These are phyloP conservation scores for Patella pellucida DNA, from an alignment of 2,888 invertebrate species.

Conservation along the genomic window DNA sequence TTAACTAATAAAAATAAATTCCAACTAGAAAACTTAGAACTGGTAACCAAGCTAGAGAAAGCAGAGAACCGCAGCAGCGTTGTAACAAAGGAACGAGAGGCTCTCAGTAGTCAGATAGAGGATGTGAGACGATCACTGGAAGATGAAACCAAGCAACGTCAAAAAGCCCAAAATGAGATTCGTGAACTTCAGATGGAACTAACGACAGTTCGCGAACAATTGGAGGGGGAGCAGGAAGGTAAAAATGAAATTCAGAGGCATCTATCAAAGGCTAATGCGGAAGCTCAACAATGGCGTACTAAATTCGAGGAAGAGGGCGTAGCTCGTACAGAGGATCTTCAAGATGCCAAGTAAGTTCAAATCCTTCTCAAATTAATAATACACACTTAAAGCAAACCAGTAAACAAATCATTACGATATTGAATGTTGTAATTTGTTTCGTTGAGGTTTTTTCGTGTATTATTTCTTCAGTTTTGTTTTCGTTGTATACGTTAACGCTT, in stretches of 20 bases:
- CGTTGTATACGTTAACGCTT: no score
- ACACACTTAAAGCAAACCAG: no score
- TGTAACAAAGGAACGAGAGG: not conserved
- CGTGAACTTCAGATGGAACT: not conserved
- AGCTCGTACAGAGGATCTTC: conserved; percentile 3
- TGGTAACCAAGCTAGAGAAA: conserved; percentile 6
- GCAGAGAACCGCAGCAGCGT: not conserved
- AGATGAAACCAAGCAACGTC: not conserved
- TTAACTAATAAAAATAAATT: not conserved
- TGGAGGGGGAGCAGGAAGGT: not conserved
- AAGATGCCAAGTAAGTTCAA: not conserved
- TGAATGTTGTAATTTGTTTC: no score
- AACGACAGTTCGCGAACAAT: not conserved
- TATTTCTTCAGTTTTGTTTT: no score
- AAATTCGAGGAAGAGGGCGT: conserved; percentile 1
- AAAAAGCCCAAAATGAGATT: not conserved
- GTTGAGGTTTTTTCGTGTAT: no score
- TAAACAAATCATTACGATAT: no score
- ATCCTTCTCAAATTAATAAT: no score
- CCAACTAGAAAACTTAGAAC: conserved; percentile 1
- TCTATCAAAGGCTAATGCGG: not conserved
- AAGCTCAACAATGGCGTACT: not conserved
- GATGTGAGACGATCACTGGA: not conserved
- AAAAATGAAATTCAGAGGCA: not conserved
- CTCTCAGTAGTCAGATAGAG: not conserved